phyloP scores from a whole-genome alignment of 1,140 invertebrate genomes.

The Chymomyza costata region DNA sequence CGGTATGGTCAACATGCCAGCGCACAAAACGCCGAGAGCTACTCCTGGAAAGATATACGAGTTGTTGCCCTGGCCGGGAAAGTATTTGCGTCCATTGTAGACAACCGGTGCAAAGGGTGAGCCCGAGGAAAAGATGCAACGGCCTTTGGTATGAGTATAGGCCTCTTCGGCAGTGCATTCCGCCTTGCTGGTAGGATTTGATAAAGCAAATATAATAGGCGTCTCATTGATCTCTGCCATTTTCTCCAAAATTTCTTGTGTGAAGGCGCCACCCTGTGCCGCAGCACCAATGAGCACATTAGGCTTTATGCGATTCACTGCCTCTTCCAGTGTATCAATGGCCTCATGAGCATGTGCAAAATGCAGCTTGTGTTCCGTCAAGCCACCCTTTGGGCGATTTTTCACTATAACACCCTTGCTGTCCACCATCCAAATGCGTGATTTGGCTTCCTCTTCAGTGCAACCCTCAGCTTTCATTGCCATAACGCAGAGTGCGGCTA shows the following conservation, averaged over 20 bases:
- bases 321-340: constrained; percentile 85
- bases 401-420: constrained; percentile 85
- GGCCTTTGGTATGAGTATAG: constrained; percentile 85
- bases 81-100: constrained; percentile 84
- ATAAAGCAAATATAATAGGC: constrained; percentile 94
- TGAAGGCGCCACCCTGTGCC: constrained; percentile 93
- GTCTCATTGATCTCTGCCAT: constrained; percentile 83
- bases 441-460: constrained; percentile 51
- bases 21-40: constrained; percentile 88
- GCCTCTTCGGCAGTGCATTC: constrained; percentile 98
- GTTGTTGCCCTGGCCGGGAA: constrained; percentile 97
- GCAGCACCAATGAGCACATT: constrained; percentile 93
- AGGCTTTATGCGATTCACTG: constrained; percentile 88
- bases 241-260: constrained; percentile 85
- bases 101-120: constrained; percentile 92
- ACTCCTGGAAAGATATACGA: constrained; percentile 98
- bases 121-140: constrained; percentile 92
- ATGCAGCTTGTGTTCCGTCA: constrained; percentile 83
- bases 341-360: constrained; percentile 88
- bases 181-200: constrained; percentile 96
- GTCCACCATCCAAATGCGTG: constrained; percentile 66
- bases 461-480: constrained; percentile 92
- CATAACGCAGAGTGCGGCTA: constrained; percentile 88
- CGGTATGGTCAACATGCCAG: constrained; percentile 88
- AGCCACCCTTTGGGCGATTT: constrained; percentile 81